Conservation (phyloP, 2,888 invertebrate species). For the Teleiodes luculella region DNA sequence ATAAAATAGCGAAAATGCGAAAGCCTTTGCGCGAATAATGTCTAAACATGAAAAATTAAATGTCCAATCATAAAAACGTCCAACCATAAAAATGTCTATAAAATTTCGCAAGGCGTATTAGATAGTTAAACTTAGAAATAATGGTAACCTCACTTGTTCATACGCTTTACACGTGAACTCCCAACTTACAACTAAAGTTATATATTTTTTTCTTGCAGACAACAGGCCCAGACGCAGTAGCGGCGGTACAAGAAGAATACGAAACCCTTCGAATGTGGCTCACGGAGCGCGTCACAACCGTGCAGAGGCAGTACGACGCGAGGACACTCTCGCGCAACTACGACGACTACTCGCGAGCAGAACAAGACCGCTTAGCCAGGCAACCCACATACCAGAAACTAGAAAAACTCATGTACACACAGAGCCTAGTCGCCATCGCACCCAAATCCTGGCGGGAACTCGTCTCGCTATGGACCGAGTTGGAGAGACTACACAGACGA, state of each 20-base stretch:
- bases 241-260: slow-evolving; percentile 89
- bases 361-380: slow-evolving; percentile 86
- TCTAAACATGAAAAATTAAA: too few relatives aligned
- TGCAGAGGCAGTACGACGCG: slow-evolving; percentile 87
- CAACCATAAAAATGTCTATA: too few relatives aligned
- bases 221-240: slow-evolving; percentile 84
- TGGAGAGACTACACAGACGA: slow-evolving; percentile 86
- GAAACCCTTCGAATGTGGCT: slow-evolving; percentile 90
- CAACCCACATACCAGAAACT: slow-evolving; percentile 86
- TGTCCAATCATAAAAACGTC: too few relatives aligned
- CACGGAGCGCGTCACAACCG: slow-evolving; percentile 84
- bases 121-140: too few relatives aligned
- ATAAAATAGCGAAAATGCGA: too few relatives aligned
- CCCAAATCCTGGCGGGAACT: slow-evolving; percentile 92
- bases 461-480: slow-evolving; percentile 87
- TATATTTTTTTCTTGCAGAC: slow-evolving; percentile 61
- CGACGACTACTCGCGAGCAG: slow-evolving; percentile 88
- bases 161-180: too few relatives aligned
- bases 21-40: too few relatives aligned
- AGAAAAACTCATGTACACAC: slow-evolving; percentile 87
- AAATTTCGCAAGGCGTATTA: too few relatives aligned
- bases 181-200: too few relatives aligned
- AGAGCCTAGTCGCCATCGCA: slow-evolving; percentile 89
- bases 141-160: too few relatives aligned
- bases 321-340: slow-evolving; percentile 87